A percentile compares a stretch with the other conserved stretches of the same genome.
Evolutionary conservation across 1,140 invertebrate genomes (phyloP).

Genomic region (Macrobrachium rosenbergii): DNA sequence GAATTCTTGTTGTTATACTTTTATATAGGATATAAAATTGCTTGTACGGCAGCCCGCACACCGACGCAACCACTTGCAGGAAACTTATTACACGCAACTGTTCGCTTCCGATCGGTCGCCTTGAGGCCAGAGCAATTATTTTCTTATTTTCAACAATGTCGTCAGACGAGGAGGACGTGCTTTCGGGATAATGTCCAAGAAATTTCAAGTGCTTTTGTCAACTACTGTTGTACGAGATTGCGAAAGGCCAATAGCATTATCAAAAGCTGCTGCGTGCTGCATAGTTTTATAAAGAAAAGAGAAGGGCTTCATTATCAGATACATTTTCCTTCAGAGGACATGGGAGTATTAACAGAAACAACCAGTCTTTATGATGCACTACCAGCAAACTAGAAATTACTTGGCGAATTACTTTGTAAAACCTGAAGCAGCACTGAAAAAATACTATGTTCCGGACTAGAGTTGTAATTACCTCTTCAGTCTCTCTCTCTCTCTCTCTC

Average conservation of each 20-base stretch:
- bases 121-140: no score
- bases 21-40: no score
- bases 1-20: no score
- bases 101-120: no score
- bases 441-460: slow-evolving; percentile 21
- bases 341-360: slow-evolving; percentile 1
- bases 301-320: slow-evolving; percentile 17
- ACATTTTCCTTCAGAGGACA: slow-evolving; percentile 1
- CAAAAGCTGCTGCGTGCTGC: slow-evolving; percentile 11
- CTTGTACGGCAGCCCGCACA: no score
- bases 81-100: no score
- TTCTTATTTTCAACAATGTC: no score
- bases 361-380: slow-evolving; percentile 21
- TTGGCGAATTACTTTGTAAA: no score
- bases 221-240: slow-evolving; percentile 16
- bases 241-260: slow-evolving; percentile 16
- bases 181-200: no score
- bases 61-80: no score
- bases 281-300: slow-evolving; percentile 17
- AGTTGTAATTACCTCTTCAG: not conserved
- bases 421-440: not conserved
- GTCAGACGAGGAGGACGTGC: no score
- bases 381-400: slow-evolving; percentile 25
- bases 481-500: slow-evolving; percentile 24
- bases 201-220: not conserved